Conservation (phyloP, 1,140 invertebrate genomes). For the Drosophila athabasca region DNA sequence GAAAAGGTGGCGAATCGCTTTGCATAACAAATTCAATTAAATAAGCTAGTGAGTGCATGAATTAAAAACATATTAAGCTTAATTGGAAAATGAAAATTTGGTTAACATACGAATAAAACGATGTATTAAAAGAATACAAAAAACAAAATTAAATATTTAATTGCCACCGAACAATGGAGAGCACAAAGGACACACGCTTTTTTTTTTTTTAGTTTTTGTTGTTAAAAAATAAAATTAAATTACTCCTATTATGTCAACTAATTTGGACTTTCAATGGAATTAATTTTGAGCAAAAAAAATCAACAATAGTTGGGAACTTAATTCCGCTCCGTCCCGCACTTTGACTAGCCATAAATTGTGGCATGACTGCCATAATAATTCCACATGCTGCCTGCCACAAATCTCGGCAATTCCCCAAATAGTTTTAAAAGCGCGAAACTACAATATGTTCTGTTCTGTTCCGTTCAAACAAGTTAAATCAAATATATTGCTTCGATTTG, state of each 20-base stretch:
- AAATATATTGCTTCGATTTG: slow-evolving; percentile 72
- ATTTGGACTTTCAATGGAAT: slow-evolving; percentile 14
- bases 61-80: slow-evolving; percentile 66
- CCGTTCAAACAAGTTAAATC: slow-evolving; percentile 78
- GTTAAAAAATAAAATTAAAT: neutral
- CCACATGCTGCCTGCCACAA: slow-evolving; percentile 59
- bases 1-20: slow-evolving; percentile 35
- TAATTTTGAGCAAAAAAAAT: no score
- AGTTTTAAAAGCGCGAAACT: slow-evolving; percentile 69
- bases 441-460: slow-evolving; percentile 58
- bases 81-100: slow-evolving; percentile 68
- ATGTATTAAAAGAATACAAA: neutral
- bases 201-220: neutral
- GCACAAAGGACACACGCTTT: neutral
- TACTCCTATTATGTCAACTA: slow-evolving; percentile 8
- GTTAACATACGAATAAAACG: slow-evolving; percentile 40
- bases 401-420: slow-evolving; percentile 78
- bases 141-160: slow-evolving; percentile 39
- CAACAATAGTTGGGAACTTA: slow-evolving; percentile 26
- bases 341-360: slow-evolving; percentile 53
- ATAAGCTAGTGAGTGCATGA: slow-evolving; percentile 29
- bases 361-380: slow-evolving; percentile 47
- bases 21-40: slow-evolving; percentile 74
- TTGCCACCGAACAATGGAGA: slow-evolving; percentile 24
- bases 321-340: neutral